phyloP scores from a whole-genome alignment of 2,797 vertebrate genomes.

The Tympanoctomys barrerae region DNA sequence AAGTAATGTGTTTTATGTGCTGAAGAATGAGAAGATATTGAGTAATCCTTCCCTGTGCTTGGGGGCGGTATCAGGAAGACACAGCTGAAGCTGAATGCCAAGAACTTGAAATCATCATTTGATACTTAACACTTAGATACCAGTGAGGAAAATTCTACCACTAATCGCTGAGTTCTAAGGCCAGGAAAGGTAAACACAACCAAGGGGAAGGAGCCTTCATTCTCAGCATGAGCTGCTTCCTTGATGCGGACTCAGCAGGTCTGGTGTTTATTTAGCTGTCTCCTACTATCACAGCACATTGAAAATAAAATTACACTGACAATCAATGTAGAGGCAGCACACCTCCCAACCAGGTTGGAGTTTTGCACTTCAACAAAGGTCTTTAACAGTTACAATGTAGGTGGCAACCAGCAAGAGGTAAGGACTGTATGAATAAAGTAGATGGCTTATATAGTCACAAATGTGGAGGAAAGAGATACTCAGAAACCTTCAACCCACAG shows the following conservation, averaged over 20 bases:
- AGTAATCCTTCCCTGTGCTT: background rate
- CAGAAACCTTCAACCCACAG: background rate
- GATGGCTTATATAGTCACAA: background rate
- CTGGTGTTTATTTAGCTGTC: constrained; percentile 88
- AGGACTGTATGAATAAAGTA: background rate
- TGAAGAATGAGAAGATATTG: background rate
- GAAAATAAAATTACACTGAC: constrained; percentile 70
- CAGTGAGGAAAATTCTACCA: constrained; percentile 55
- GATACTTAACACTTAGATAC: constrained; percentile 13
- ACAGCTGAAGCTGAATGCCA: background rate
- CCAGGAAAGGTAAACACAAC: constrained; percentile 74
- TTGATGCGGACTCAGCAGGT: constrained; percentile 79
- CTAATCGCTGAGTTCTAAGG: constrained; percentile 49
- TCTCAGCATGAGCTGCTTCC: constrained; percentile 82
- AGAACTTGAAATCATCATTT: background rate
- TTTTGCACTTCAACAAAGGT: constrained; percentile 59
- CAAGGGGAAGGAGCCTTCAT: constrained; percentile 81
- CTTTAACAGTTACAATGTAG: constrained; percentile 31
- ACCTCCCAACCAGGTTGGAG: constrained; percentile 37
- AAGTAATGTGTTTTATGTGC: background rate
- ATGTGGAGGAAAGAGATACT: constrained; percentile 17
- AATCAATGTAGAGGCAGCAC: background rate
- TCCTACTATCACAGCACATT: constrained; percentile 72
- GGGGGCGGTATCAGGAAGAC: background rate
- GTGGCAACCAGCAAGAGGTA: background rate